Base-by-base conservation (phyloP, 2,113 vertebrate genomes). In the Hippocampus barbouri region DNA sequence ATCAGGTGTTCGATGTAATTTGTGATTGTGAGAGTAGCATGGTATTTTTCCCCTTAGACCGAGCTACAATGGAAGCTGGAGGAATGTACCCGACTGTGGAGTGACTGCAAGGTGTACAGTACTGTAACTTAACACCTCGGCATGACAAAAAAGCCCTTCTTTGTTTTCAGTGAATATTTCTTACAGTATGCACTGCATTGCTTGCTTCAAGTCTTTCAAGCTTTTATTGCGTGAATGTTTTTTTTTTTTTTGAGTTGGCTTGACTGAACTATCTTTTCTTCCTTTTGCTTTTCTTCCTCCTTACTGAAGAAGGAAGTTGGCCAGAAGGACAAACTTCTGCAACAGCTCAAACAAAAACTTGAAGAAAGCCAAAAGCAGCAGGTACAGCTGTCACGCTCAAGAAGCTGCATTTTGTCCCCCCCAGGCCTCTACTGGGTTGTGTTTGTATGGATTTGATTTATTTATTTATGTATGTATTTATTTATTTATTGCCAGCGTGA, bases 31-130 rank as follows among this genome's bases (percentile, higher is more conserved):
- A 41, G 15, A 9, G 18, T 20, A 4, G 34, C 0, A 66, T 66
- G 60, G 57, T 67, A 20, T 61, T 59, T 45, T 27, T 10, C 23
- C 34, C 30, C 34, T 45, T 8, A 99, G 97, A 91, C 91, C 25
- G 96, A 98, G 74, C 91, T 98, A 8, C 95, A 96, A 85, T 95
- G 94, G 90, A 98, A 97, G 82, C 88, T 97, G n/a, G 97, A 98
- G 12, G 97, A 99, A 74, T 91, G 94, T 18, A 97, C 90, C 83
- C 87, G 87, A 51, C 88, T 98, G 21, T 90, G 96, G 86, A 91
- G 89, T 1, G 97, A 98, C 73, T 95, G 93, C 84, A 96, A 95
- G 91, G 95, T 56, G 53, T 10, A 56, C 21, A 56, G 21, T 11
- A 23, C 20, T 23, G 21, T 56, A 56, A 56, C 53, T 23, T 10